phyloP scores from a whole-genome alignment of 53 echinoderm and acorn worm species.

The Zoroaster sp. region DNA sequence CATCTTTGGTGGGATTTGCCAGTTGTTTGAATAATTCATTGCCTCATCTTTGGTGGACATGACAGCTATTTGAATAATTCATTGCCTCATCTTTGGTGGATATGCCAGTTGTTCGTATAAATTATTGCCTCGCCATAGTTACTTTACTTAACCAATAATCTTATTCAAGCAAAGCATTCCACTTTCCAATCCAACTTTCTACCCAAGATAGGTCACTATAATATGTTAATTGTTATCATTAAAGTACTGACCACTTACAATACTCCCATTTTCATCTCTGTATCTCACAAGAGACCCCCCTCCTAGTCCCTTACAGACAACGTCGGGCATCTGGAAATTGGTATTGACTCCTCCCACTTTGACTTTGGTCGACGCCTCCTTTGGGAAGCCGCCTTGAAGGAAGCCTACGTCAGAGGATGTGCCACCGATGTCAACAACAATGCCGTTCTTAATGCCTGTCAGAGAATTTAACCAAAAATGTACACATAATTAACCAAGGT shows the following conservation, averaged over 20 bases:
- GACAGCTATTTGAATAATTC: no score
- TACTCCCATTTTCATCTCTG: background rate
- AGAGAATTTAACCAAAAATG: background rate
- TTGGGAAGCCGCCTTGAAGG: slow-evolving; percentile 80
- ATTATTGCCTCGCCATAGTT: no score
- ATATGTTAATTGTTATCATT: no score
- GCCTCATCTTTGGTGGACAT: no score
- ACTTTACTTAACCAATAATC: background rate
- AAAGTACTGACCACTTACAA: slow-evolving; percentile 62
- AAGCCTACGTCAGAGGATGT: slow-evolving; percentile 83
- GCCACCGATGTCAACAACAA: slow-evolving; percentile 93
- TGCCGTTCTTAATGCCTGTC: slow-evolving; percentile 76
- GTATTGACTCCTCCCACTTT: slow-evolving; percentile 78
- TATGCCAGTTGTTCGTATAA: no score
- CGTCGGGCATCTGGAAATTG: slow-evolving; percentile 96
- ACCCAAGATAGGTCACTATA: no score
- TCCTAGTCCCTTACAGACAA: slow-evolving; percentile 80
- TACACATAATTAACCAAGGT: no score
- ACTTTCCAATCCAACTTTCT: background rate
- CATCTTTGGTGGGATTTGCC: no score
- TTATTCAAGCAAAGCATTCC: no score
- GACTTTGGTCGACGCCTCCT: slow-evolving; percentile 77
- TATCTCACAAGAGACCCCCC: slow-evolving; percentile 80
- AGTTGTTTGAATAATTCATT: no score
- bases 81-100: no score